A percentile compares a stretch with the other conserved stretches of the same genome.
phyloP scores from a whole-genome alignment of 2,113 vertebrate species.

The Perccottus glenii region DNA sequence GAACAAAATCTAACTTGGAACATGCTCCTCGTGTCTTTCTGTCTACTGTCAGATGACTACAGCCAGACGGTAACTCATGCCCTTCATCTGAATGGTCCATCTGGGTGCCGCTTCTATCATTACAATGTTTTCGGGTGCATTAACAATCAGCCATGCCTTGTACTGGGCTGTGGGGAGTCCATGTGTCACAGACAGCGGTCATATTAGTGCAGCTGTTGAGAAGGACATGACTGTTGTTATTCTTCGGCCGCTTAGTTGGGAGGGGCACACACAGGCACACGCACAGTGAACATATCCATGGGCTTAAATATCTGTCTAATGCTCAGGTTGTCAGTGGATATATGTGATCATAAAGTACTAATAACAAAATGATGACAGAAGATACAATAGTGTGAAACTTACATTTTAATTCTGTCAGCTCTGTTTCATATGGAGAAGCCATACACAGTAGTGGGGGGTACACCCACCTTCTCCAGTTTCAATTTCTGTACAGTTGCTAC shows the following conservation, averaged over 20 bases:
- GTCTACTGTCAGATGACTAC: constrained; percentile 31
- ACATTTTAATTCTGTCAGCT: neutral
- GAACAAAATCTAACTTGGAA: constrained; percentile 9
- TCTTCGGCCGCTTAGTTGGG: constrained; percentile 68
- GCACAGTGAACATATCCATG: constrained; percentile 29
- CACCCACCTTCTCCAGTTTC: constrained; percentile 59
- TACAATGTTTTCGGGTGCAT: constrained; percentile 37
- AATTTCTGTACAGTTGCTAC: constrained; percentile 78
- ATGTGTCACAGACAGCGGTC: constrained; percentile 67
- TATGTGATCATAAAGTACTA: neutral
- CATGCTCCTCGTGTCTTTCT: constrained; percentile 18
- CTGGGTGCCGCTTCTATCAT: constrained; percentile 13
- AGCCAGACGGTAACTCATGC: constrained; percentile 21
- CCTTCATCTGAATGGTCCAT: constrained; percentile 22
- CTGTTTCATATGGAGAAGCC: neutral
- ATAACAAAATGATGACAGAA: neutral
- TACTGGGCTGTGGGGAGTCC: constrained; percentile 62
- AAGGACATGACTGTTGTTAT: constrained; percentile 76
- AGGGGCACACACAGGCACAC: constrained; percentile 54
- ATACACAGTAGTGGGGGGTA: constrained; percentile 7
- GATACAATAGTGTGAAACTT: neutral
- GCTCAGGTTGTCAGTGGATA: neutral
- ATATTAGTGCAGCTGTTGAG: constrained; percentile 79
- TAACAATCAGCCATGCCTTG: constrained; percentile 50
- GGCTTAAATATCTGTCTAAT: neutral